Evolutionary conservation across 1,140 invertebrate genomes (phyloP).

Genomic region (Alviniconcha marisindica): DNA sequence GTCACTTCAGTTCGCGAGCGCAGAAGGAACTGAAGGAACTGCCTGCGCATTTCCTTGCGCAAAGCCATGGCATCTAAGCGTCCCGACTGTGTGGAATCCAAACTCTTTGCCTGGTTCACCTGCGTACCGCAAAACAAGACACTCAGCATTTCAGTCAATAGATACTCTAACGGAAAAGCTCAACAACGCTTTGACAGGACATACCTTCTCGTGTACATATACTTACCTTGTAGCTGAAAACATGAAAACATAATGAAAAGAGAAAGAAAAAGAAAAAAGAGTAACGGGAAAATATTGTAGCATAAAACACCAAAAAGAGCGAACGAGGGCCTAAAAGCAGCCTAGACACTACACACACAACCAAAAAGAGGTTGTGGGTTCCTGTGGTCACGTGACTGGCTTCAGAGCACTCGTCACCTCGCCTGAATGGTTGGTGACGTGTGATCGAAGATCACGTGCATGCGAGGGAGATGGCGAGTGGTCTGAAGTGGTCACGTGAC

Average conservation of each 20-base stretch:
- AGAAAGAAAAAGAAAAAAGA: not conserved
- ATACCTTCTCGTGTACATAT: slow-evolving; percentile 20
- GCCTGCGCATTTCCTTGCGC: not conserved
- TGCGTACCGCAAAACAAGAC: slow-evolving; percentile 35
- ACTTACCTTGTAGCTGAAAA: slow-evolving; percentile 26
- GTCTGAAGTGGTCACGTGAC: slow-evolving; percentile 34
- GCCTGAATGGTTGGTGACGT: slow-evolving; percentile 35
- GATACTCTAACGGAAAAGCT: not conserved
- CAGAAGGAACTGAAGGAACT: not conserved
- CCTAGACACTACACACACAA: not conserved
- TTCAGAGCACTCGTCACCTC: slow-evolving; percentile 42
- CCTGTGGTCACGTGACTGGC: slow-evolving; percentile 12
- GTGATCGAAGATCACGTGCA: not conserved
- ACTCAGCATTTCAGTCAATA: not conserved
- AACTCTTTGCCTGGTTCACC: not conserved
- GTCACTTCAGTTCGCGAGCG: not conserved
- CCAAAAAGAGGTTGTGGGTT: not conserved
- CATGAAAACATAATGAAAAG: not conserved
- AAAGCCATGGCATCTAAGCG: slow-evolving; percentile 23
- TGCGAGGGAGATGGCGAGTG: slow-evolving; percentile 32
- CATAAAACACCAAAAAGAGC: not conserved
- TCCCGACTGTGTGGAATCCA: slow-evolving; percentile 28
- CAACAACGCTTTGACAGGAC: not conserved
- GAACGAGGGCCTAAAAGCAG: not conserved
- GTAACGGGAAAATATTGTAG: not conserved